phyloP scores from a whole-genome alignment of 2,797 vertebrate genomes.

The Acanthiza pusilla region DNA sequence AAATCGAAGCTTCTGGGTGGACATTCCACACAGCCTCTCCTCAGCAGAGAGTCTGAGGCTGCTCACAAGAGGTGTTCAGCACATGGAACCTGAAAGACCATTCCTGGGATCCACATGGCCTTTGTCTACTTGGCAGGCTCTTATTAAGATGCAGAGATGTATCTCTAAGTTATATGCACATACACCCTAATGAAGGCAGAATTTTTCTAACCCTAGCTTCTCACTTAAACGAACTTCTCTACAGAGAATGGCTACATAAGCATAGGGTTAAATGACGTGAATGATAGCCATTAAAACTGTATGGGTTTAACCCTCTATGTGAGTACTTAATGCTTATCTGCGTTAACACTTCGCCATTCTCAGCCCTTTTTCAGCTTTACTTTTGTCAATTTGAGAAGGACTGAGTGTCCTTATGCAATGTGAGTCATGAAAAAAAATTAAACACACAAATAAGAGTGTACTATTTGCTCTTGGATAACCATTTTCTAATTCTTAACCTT shows the following conservation, averaged over 20 bases:
- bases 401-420: not conserved
- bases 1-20: not conserved
- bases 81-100: not conserved
- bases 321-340: not conserved
- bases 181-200: conserved; percentile 12
- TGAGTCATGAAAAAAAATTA: not conserved
- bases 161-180: not conserved
- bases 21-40: not conserved
- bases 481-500: not conserved
- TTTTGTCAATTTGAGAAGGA: conserved; percentile 2
- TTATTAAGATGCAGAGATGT: not conserved
- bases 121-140: conserved; percentile 16
- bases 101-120: not conserved
- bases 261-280: not conserved
- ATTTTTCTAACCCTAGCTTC: conserved; percentile 23
- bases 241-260: not conserved
- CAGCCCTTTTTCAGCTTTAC: conserved; percentile 1
- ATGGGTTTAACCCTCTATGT: not conserved
- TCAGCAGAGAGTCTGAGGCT: not conserved
- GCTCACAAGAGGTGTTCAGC: not conserved
- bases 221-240: conserved; percentile 27
- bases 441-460: not conserved
- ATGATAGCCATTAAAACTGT: conserved; percentile 16
- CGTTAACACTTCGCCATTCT: not conserved
- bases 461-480: not conserved